Conservation (phyloP, 2,113 vertebrate species). For the Sisor rabdophorus region DNA sequence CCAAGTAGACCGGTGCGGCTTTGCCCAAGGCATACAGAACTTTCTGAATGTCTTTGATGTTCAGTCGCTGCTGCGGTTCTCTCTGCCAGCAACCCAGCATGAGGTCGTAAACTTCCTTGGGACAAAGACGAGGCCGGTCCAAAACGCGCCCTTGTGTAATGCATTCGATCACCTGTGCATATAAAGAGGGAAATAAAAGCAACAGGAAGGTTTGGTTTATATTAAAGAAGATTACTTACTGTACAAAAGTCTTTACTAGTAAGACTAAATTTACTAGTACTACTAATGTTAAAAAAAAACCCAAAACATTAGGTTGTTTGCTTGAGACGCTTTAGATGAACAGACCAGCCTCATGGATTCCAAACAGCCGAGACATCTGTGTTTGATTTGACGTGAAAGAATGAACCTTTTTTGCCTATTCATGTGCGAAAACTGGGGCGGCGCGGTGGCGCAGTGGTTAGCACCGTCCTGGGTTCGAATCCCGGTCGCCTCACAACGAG, state of each 20-base stretch:
- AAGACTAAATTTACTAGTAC: neutral
- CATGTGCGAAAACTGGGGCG: neutral
- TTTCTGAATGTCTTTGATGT: slow-evolving; percentile 79
- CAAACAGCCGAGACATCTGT: neutral
- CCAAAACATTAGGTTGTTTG: too few species aligned
- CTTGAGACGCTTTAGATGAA: neutral
- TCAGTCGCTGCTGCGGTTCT: slow-evolving; percentile 75
- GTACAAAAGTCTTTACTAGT: neutral
- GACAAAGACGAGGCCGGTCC: slow-evolving; percentile 74
- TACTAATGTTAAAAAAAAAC: neutral
- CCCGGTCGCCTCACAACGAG: too few species aligned
- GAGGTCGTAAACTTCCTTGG: slow-evolving; percentile 78
- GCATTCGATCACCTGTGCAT: slow-evolving; percentile 78
- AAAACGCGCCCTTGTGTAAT: slow-evolving; percentile 77
- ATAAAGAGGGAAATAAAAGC: slow-evolving; percentile 53
- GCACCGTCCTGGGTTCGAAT: too few species aligned
- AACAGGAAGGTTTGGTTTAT: too few species aligned
- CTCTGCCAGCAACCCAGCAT: slow-evolving; percentile 81
- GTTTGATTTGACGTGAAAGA: neutral
- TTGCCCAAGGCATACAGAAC: slow-evolving; percentile 76
- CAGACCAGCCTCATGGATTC: too few species aligned
- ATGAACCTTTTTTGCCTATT: neutral
- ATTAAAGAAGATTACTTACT: too few species aligned
- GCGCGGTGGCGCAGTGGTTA: too few species aligned
- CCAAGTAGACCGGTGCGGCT: slow-evolving; percentile 77